Evolutionary conservation across 2,113 vertebrate genomes (phyloP), one percentile per base, ranked within the genome.

Genomic region (Pachypanchax playfairii): DNA sequence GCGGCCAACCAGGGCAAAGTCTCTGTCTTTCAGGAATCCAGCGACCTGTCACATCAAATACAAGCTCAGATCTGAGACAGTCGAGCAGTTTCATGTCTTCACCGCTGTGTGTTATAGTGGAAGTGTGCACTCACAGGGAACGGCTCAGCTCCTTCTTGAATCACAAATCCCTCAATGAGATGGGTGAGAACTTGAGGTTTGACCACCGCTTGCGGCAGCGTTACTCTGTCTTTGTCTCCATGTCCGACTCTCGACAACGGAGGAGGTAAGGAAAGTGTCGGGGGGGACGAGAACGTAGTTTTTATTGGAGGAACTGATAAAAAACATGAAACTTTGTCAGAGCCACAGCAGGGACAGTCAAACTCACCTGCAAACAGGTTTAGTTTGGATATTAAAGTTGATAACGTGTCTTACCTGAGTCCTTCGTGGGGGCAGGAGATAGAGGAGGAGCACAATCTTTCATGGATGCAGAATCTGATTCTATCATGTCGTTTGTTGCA

Each of bases 111-210:
- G 15, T 33, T 46, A n/a, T 52, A 11, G 21, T 2, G 1, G 2
- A 4, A 24, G 18, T 17, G 2, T 6, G 20, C 1, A 73, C 95
- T 92, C 86, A 98, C 97, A 59, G 97, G 97, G 87, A 99, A 99
- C 11, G 97, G 97, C 59, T 98, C 97, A 6, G 97, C 96, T 88
- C 97, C 97, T 77, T 99, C 97, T 85, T 98, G 97, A 87, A 99
- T 98, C 46, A 99, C 96, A 65, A 99, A 99, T 55, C 97, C 97
- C 79, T 98, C 97, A 3, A 99, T 99, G 76, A 99, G 94, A 77
- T 98, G 97, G 0, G 97, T 99, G 65, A 99, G 96, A 73, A 99
- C 98, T 83, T 99, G 97, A 25, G 97, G 97, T 83, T 99, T 99
- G 77, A 99, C 97, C 0, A 99, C 98, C 42, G 97, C 97, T 85